Conservation (phyloP, 1,140 invertebrate species). For the Aphis gossypii region DNA sequence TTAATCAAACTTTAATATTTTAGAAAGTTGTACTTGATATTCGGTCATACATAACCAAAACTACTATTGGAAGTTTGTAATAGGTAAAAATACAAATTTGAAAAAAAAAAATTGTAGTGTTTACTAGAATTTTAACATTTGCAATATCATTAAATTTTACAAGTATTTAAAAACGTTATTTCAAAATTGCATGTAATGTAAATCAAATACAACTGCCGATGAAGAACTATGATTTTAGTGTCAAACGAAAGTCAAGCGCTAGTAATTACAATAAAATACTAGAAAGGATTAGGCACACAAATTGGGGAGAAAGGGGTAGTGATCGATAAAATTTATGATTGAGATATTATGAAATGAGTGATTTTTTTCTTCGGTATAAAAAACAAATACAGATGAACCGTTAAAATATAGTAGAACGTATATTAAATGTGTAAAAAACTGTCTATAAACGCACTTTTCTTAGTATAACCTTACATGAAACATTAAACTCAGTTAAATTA, state of each 20-base stretch:
- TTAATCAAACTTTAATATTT: neutral
- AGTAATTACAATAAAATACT: neutral
- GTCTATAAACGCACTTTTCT: neutral
- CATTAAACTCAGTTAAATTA: neutral
- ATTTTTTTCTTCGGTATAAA: neutral
- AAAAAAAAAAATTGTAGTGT: neutral
- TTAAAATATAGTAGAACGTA: accelerated
- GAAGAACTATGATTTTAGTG: neutral
- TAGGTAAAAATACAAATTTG: no score
- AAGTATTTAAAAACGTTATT: neutral
- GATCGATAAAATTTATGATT: neutral
- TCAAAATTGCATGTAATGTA: neutral
- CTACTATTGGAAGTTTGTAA: no score
- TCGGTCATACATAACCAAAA: neutral
- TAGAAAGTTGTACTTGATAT: neutral
- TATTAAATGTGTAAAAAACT: neutral
- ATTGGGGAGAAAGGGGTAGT: neutral
- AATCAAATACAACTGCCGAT: neutral
- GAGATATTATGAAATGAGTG: neutral
- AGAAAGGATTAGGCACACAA: neutral
- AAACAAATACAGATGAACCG: neutral
- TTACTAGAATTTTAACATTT: neutral
- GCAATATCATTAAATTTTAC: neutral
- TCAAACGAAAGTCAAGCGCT: neutral
- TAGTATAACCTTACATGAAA: neutral